These are phyloP conservation scores for Plutella xylostella DNA, from an alignment of 2,888 invertebrate species.

Conservation along the genomic window DNA sequence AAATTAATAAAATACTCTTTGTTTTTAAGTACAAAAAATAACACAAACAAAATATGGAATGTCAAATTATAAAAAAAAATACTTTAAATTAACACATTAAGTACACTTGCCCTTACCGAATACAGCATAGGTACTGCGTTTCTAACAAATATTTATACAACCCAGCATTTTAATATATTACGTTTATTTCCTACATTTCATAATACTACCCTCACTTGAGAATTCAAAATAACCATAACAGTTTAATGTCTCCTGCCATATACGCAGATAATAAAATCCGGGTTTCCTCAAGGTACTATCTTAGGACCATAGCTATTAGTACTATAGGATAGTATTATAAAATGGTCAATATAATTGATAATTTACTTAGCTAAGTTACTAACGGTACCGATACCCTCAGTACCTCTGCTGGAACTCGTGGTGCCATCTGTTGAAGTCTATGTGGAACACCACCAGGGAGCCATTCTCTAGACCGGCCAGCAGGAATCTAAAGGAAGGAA, in stretches of 20 bases:
- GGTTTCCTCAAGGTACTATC: neutral
- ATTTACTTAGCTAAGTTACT: no score
- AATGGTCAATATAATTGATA: no score
- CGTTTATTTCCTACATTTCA: neutral
- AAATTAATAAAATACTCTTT: slow-evolving; percentile 1
- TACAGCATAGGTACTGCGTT: slow-evolving; percentile 19
- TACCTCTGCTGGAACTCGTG: slow-evolving; percentile 96
- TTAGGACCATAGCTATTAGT: neutral
- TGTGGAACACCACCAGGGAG: slow-evolving; percentile 98
- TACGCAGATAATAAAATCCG: no score
- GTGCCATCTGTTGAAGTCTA: slow-evolving; percentile 99
- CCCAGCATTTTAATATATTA: neutral
- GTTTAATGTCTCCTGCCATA: no score
- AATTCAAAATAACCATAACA: no score
- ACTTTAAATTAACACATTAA: slow-evolving; percentile 1
- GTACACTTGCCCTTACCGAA: slow-evolving; percentile 19
- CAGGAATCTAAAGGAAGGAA: slow-evolving; percentile 82
- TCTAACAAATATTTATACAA: neutral
- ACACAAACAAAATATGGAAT: slow-evolving; percentile 11
- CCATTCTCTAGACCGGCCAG: slow-evolving; percentile 97
- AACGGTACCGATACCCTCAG: slow-evolving; percentile 48
- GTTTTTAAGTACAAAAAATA: neutral
- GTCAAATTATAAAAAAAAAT: neutral
- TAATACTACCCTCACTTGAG: no score
- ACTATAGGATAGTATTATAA: neutral